These are phyloP conservation scores for Calameuta pallipes DNA, from an alignment of 2,888 invertebrate species.

Conservation along the genomic window DNA sequence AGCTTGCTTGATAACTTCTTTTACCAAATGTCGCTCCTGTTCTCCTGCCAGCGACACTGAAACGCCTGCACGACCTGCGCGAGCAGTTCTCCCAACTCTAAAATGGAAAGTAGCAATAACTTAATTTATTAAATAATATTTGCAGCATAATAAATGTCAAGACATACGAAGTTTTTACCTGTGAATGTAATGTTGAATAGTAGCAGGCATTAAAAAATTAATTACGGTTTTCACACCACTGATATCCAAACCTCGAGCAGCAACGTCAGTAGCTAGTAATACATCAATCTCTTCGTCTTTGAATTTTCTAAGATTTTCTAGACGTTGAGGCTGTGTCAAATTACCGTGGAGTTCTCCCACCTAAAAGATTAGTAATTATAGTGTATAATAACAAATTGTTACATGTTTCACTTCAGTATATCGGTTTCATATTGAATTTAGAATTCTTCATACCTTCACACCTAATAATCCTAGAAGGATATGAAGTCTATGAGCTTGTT, in stretches of 20 bases:
- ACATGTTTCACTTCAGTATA: neutral
- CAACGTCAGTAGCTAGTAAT: slow-evolving; percentile 95
- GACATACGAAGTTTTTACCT: slow-evolving; percentile 63
- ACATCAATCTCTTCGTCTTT: slow-evolving; percentile 86
- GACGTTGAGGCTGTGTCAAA: slow-evolving; percentile 92
- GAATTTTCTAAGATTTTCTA: slow-evolving; percentile 89
- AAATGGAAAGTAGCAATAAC: slow-evolving; percentile 3
- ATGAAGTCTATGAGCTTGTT: slow-evolving; percentile 93
- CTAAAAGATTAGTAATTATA: slow-evolving; percentile 36
- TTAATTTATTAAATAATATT: neutral
- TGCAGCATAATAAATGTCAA: neutral
- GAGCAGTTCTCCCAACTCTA: slow-evolving; percentile 92
- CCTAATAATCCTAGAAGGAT: slow-evolving; percentile 92
- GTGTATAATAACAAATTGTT: neutral
- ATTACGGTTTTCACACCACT: slow-evolving; percentile 97
- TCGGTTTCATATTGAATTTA: neutral
- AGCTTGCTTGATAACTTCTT: slow-evolving; percentile 90
- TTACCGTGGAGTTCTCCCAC: slow-evolving; percentile 95
- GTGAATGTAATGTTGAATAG: slow-evolving; percentile 96
- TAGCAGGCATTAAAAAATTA: slow-evolving; percentile 95
- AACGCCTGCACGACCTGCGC: slow-evolving; percentile 93
- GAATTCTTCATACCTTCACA: slow-evolving; percentile 74
- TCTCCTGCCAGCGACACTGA: slow-evolving; percentile 97
- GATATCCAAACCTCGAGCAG: slow-evolving; percentile 95
- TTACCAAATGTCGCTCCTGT: slow-evolving; percentile 89